phyloP scores from a whole-genome alignment of 2,797 vertebrate genomes.

The Chromis chromis region DNA sequence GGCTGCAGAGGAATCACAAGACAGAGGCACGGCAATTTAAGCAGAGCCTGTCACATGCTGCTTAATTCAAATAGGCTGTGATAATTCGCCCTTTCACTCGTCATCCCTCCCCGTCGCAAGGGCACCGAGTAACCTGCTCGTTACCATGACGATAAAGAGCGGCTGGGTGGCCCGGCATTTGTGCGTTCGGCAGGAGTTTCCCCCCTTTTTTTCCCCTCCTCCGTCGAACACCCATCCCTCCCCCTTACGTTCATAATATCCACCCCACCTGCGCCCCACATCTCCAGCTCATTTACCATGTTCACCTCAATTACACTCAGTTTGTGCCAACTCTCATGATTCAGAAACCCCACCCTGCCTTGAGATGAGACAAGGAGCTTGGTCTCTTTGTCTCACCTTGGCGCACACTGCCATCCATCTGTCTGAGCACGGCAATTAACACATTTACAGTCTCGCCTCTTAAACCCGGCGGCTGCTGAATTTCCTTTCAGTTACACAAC shows the following conservation, averaged over 20 bases:
- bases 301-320: conserved; percentile 65
- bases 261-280: conserved; percentile 53
- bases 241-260: conserved; percentile 6
- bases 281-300: conserved; percentile 56
- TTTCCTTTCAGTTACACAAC: conserved; percentile 18
- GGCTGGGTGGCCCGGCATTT: conserved; percentile 42
- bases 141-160: conserved; percentile 63
- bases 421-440: conserved; percentile 45
- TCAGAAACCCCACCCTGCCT: background rate
- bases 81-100: conserved; percentile 71
- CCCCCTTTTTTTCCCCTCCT: background rate
- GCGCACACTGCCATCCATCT: conserved; percentile 36
- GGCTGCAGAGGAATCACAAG: conserved; percentile 70
- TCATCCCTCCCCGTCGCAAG: conserved; percentile 44
- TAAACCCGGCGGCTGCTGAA: background rate
- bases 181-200: conserved; percentile 6
- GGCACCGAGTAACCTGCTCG: conserved; percentile 63
- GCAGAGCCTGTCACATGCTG: conserved; percentile 72
- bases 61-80: conserved; percentile 71
- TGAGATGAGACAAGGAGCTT: background rate
- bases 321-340: conserved; percentile 33
- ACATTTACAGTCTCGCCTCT: conserved; percentile 17
- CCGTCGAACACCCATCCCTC: conserved; percentile 25
- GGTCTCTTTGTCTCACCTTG: conserved; percentile 48
- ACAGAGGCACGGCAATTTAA: conserved; percentile 47